These are phyloP conservation scores for Drosophila setosimentum DNA, from an alignment of 2,888 invertebrate species.

Conservation along the genomic window DNA sequence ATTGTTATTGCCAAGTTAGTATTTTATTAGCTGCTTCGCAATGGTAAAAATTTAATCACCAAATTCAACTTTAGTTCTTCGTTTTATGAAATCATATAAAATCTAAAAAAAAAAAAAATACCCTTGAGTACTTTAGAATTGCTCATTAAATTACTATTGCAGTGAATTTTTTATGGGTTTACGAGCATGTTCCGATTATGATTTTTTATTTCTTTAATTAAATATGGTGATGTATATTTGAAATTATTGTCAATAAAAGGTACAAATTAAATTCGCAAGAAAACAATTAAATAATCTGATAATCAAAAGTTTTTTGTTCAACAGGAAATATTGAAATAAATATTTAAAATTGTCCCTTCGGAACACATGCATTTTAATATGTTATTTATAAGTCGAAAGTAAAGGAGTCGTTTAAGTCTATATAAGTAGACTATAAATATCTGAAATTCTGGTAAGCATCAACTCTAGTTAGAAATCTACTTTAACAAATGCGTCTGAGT, in stretches of 20 bases:
- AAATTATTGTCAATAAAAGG: neutral
- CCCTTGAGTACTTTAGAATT: neutral
- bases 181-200: neutral
- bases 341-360: neutral
- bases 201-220: no score
- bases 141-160: slow-evolving; percentile 12
- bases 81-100: neutral
- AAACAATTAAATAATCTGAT: neutral
- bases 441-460: no score
- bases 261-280: neutral
- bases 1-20: slow-evolving; percentile 3
- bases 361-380: neutral
- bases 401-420: neutral
- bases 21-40: slow-evolving; percentile 3
- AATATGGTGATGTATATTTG: neutral
- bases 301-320: neutral
- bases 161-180: slow-evolving; percentile 13
- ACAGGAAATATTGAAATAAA: neutral
- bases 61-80: slow-evolving; percentile 7
- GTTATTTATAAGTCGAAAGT: neutral
- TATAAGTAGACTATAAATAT: no score
- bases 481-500: neutral
- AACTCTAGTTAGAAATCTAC: neutral
- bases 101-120: neutral
- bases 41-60: slow-evolving; percentile 17